Conservation (phyloP, 2,113 vertebrate genomes). For the Petroica traversi region DNA sequence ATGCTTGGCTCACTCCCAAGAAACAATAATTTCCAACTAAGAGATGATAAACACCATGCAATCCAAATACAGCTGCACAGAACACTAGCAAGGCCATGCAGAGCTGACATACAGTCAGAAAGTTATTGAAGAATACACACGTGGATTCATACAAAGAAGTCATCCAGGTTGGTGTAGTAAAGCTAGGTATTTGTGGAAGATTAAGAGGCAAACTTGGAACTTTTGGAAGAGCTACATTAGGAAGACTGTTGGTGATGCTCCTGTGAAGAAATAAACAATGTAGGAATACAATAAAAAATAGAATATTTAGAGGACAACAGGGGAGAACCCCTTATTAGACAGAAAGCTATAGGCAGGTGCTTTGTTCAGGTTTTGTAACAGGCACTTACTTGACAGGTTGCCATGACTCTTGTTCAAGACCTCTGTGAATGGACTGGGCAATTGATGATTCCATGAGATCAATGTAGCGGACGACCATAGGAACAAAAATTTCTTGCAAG, state of each 20-base stretch:
- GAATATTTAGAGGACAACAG: slow-evolving; percentile 57
- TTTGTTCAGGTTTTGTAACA: background rate
- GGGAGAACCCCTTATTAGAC: slow-evolving; percentile 53
- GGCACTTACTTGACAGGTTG: slow-evolving; percentile 92
- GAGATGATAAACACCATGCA: slow-evolving; percentile 74
- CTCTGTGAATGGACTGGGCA: slow-evolving; percentile 95
- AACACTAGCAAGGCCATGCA: slow-evolving; percentile 80
- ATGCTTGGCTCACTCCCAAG: slow-evolving; percentile 70
- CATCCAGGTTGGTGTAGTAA: slow-evolving; percentile 95
- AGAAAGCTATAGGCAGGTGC: slow-evolving; percentile 9
- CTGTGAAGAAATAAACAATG: slow-evolving; percentile 84
- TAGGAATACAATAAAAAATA: slow-evolving; percentile 76
- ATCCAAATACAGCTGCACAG: slow-evolving; percentile 72
- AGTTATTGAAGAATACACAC: slow-evolving; percentile 87
- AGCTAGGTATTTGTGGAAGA: slow-evolving; percentile 94
- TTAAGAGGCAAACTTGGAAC: slow-evolving; percentile 94
- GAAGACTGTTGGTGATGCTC: slow-evolving; percentile 96
- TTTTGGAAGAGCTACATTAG: slow-evolving; percentile 95
- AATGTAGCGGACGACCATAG: slow-evolving; percentile 93
- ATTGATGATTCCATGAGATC: slow-evolving; percentile 99
- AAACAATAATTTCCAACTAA: slow-evolving; percentile 54
- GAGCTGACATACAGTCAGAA: slow-evolving; percentile 75
- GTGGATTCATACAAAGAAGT: slow-evolving; percentile 92
- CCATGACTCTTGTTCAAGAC: slow-evolving; percentile 96
- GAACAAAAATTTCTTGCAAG: slow-evolving; percentile 92